Percentiles rank a stretch among this genome's conserved stretches.
phyloP scores from a whole-genome alignment of 2,888 invertebrate species.

The Sinhomidia bicolor region DNA sequence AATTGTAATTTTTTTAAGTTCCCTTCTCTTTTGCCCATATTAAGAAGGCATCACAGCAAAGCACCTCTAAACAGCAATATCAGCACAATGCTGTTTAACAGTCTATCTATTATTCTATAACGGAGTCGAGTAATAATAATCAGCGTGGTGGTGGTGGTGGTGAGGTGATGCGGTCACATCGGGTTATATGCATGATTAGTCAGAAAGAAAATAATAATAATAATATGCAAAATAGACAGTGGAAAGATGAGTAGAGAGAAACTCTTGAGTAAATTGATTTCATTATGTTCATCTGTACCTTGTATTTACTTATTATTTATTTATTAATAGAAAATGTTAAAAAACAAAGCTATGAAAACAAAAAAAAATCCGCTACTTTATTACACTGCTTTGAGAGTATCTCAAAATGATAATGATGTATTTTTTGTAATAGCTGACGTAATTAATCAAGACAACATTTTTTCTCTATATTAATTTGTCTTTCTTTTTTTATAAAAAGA shows the following conservation, averaged over 20 bases:
- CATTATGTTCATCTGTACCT: too few species aligned
- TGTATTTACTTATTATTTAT: too few species aligned
- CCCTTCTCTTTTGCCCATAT: constrained; percentile 74
- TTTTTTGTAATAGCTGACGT: too few species aligned
- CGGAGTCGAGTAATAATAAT: not conserved
- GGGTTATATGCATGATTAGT: constrained; percentile 18
- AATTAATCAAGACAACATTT: too few species aligned
- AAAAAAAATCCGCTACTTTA: not conserved
- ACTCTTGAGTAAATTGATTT: too few species aligned
- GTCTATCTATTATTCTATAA: not conserved
- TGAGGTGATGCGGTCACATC: constrained; percentile 28
- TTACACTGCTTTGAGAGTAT: too few species aligned
- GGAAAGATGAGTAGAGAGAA: not conserved
- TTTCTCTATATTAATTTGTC: too few species aligned
- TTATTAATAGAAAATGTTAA: too few species aligned
- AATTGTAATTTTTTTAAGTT: constrained; percentile 45
- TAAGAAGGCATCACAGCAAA: constrained; percentile 53
- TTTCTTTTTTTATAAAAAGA: too few species aligned
- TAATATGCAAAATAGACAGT: not conserved
- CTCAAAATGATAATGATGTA: too few species aligned
- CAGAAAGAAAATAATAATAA: constrained; percentile 5
- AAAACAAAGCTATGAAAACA: not conserved
- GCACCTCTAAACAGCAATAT: not conserved
- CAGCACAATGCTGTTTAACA: not conserved
- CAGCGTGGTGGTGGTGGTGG: too few species aligned